Base-by-base conservation (phyloP, 2,888 invertebrate genomes). In the Patella pellucida region DNA sequence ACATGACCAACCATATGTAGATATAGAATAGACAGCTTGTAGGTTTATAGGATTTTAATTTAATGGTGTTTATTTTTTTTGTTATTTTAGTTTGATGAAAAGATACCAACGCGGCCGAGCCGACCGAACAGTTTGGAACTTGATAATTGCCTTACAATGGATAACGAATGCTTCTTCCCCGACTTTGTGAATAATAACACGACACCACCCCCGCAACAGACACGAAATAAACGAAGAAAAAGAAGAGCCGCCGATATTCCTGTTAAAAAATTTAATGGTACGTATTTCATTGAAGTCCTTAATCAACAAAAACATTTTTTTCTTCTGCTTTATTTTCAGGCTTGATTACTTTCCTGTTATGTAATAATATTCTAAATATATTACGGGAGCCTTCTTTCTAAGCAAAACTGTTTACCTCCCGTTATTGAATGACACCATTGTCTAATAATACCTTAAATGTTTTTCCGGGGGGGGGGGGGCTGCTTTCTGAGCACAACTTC, bases 191-290 rank as follows among this genome's bases (percentile, higher is more conserved):
- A 82, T 72, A 83, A 82, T 78, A 82, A 82, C 19, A 41, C 41
- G 3, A 68, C 75, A 9, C 62, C 73, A 69, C 71, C 76, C 71
- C 71, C 74, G 75, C 27, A 77, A 75, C 73, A 75, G 76, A 76
- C 73, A 74, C 72, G 83, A 71, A 86, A 83, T 76, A 83, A 78
- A 75, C 86, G 86, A 78, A 88, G 87, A 77, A 87, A 84, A 73
- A 83, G 86, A 76, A 83, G 86, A 75, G 87, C 89, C 74, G 83
- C 88, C 67, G 86, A 86, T 76, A 82, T 84, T 79, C 84, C 85
- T 73, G 85, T 85, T 14, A 88, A 88, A 76, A 87, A 86, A 78
- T 89, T 89, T 80, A 78, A 81, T 71, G 89, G 89, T 89, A 76
- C 83, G 78, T 71, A 50, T 41, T 62, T 56, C 23, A 27, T 1